phyloP scores from a whole-genome alignment of 2,113 vertebrate genomes.

The Machaerirhynchus nigripectus region DNA sequence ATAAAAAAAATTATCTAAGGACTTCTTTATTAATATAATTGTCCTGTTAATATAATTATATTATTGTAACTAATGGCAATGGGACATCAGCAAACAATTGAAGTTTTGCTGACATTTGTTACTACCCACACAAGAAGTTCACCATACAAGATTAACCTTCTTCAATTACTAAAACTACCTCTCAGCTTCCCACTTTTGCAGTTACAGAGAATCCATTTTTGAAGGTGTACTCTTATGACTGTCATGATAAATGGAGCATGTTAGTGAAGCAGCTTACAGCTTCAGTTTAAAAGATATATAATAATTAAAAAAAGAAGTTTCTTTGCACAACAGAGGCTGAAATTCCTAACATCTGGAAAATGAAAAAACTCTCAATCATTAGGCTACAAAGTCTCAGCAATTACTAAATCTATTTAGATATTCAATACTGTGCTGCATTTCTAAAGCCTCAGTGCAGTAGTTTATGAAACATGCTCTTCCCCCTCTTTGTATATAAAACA shows the following conservation, averaged over 20 bases:
- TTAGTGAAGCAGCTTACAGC: background rate
- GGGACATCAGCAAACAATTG: background rate
- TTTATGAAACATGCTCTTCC: background rate
- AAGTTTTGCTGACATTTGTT: background rate
- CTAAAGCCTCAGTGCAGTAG: background rate
- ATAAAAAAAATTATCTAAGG: background rate
- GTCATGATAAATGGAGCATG: background rate
- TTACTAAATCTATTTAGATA: background rate
- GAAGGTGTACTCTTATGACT: background rate
- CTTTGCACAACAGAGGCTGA: background rate
- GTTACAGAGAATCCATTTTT: background rate
- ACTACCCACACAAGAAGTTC: background rate
- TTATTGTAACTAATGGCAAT: background rate
- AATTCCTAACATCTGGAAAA: background rate
- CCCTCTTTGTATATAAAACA: background rate
- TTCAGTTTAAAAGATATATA: background rate
- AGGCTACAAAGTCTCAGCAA: background rate
- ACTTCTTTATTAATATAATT: background rate
- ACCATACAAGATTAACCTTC: background rate
- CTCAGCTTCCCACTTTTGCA: background rate
- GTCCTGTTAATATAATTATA: background rate
- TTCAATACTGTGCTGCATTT: background rate
- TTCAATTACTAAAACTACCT: background rate
- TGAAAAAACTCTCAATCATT: background rate
- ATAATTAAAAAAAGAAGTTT: background rate